Evolutionary conservation across 2,888 invertebrate genomes (phyloP).

Genomic region (Odontomyia ornata): DNA sequence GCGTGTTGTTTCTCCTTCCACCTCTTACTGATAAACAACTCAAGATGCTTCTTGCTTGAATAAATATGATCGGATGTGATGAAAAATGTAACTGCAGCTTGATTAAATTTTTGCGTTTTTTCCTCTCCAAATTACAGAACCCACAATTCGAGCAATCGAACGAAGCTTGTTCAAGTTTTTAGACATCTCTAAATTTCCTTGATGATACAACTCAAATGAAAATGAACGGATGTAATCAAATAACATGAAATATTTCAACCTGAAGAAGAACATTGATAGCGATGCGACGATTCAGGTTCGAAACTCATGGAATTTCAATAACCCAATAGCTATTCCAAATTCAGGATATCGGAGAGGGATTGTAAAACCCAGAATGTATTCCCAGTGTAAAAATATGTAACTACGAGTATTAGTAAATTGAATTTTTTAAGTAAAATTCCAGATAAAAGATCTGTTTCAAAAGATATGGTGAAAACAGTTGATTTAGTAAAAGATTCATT

Average conservation of each 20-base stretch:
- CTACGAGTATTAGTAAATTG: too few relatives aligned
- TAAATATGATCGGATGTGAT: too few relatives aligned
- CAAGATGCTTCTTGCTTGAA: too few relatives aligned
- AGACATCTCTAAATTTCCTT: background rate
- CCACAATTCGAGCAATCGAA: background rate
- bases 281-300: background rate
- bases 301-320: conserved; percentile 10
- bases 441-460: too few relatives aligned
- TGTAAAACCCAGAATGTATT: background rate
- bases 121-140: background rate
- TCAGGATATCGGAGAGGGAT: background rate
- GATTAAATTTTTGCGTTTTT: background rate
- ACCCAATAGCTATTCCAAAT: background rate
- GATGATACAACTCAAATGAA: conserved; percentile 21
- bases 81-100: too few relatives aligned
- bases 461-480: too few relatives aligned
- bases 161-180: background rate
- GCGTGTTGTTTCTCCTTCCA: too few relatives aligned
- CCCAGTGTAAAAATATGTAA: background rate
- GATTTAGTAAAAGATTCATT: too few relatives aligned
- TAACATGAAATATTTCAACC: conserved; percentile 20
- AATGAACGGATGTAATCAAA: conserved; percentile 29
- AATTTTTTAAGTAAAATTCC: too few relatives aligned
- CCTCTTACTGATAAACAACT: too few relatives aligned
- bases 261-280: conserved; percentile 5